Conservation (phyloP, 2,113 vertebrate genomes). For the Pontoporia blainvillei region DNA sequence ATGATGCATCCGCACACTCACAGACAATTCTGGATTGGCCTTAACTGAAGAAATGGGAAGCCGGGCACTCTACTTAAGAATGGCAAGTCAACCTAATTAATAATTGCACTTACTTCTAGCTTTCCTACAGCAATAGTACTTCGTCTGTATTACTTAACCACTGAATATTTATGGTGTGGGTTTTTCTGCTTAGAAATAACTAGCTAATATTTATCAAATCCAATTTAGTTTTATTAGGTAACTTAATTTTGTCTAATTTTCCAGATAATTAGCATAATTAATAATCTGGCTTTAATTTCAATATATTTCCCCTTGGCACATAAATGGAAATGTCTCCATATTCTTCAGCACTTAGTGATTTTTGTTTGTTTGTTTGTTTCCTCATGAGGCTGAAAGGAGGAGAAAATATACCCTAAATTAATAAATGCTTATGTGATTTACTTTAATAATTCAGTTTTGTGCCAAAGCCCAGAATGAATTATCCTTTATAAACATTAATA, state of each 20-base stretch:
- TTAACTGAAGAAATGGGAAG: not conserved
- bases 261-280: not conserved
- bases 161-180: not conserved
- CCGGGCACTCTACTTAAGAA: not conserved
- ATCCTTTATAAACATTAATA: not conserved
- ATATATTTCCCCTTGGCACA: not conserved
- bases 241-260: not conserved
- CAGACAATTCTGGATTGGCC: not conserved
- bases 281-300: not conserved
- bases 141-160: not conserved
- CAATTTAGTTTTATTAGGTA: not conserved
- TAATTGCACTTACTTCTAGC: not conserved
- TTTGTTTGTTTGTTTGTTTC: not conserved
- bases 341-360: not conserved
- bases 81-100: not conserved
- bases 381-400: not conserved
- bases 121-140: not conserved
- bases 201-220: not conserved
- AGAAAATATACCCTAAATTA: not conserved
- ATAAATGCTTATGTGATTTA: not conserved
- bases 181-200: not conserved
- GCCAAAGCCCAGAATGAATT: no score
- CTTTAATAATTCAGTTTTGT: not conserved
- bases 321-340: not conserved
- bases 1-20: not conserved